A percentile compares a stretch with the other conserved stretches of the same genome.
These are phyloP conservation scores for Endotricha flammealis DNA, from an alignment of 2,888 invertebrate genomes.

Conservation along the genomic window DNA sequence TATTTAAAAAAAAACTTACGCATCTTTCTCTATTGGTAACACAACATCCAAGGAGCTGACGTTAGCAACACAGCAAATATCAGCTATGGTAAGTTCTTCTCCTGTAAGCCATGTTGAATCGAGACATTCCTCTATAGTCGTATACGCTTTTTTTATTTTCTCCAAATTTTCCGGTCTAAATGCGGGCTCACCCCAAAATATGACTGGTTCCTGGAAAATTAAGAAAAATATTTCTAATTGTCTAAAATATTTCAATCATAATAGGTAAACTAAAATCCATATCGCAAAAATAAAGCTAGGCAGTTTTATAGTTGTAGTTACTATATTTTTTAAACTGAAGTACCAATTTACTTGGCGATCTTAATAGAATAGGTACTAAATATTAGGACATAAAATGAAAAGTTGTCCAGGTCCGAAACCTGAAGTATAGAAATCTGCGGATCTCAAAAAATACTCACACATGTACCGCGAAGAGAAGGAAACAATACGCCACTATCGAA, in stretches of 20 bases:
- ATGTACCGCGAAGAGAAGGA: slow-evolving; percentile 45
- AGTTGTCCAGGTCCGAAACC: too few relatives aligned
- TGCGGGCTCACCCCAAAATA: slow-evolving; percentile 33
- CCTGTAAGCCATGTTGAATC: slow-evolving; percentile 75
- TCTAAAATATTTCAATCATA: too few relatives aligned
- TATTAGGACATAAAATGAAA: too few relatives aligned
- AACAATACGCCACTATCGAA: slow-evolving; percentile 75
- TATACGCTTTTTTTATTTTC: slow-evolving; percentile 37
- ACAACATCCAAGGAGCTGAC: slow-evolving; percentile 61
- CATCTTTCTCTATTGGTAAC: slow-evolving; percentile 36
- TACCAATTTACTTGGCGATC: too few relatives aligned
- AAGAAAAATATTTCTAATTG: too few relatives aligned
- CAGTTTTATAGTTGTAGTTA: too few relatives aligned
- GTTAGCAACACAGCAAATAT: slow-evolving; percentile 73
- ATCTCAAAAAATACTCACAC: slow-evolving; percentile 26
- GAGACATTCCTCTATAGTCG: slow-evolving; percentile 70
- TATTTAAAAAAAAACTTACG: slow-evolving; percentile 39
- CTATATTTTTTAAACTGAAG: too few relatives aligned
- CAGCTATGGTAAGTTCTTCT: slow-evolving; percentile 78
- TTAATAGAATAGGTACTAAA: too few relatives aligned
- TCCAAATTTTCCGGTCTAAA: slow-evolving; percentile 32
- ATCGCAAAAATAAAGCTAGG: too few relatives aligned
- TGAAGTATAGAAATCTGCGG: too few relatives aligned
- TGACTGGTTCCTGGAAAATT: slow-evolving; percentile 35
- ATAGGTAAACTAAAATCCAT: too few relatives aligned